Conservation (phyloP, 2,113 vertebrate genomes). For the Saiga tatarica region DNA sequence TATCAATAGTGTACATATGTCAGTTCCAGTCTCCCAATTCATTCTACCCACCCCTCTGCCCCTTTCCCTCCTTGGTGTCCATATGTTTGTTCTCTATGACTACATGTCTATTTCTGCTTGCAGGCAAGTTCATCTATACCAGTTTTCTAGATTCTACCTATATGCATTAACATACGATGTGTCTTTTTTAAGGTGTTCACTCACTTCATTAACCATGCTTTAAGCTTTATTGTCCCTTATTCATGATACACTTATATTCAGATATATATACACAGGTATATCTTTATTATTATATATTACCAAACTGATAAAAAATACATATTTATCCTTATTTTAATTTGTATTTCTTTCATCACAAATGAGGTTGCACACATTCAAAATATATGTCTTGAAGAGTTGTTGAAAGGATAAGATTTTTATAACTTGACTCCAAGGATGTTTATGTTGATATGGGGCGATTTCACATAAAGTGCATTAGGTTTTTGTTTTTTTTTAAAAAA, state of each 20-base stretch:
- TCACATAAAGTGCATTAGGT: not conserved
- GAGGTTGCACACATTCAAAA: not conserved
- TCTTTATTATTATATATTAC: not conserved
- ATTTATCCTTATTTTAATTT: not conserved
- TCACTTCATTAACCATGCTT: not conserved
- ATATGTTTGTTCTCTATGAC: not conserved
- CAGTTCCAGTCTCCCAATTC: not conserved
- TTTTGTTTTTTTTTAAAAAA: not conserved
- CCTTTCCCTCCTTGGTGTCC: not conserved
- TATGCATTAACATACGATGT: not conserved
- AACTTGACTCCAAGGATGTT: not conserved
- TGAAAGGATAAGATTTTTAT: not conserved
- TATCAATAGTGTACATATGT: not conserved
- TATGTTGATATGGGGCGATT: not conserved
- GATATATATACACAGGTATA: not conserved
- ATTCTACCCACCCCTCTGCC: rapidly evolving
- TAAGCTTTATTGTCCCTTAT: not conserved
- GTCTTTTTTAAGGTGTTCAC: not conserved
- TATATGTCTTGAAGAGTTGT: not conserved
- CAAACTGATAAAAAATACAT: not conserved
- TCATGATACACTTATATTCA: not conserved
- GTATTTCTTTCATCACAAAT: not conserved
- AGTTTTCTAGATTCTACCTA: not conserved
- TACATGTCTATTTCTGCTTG: not conserved
- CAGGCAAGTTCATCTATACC: not conserved